phyloP scores from a whole-genome alignment of 2,113 vertebrate genomes.

The Cyanoderma ruficeps region DNA sequence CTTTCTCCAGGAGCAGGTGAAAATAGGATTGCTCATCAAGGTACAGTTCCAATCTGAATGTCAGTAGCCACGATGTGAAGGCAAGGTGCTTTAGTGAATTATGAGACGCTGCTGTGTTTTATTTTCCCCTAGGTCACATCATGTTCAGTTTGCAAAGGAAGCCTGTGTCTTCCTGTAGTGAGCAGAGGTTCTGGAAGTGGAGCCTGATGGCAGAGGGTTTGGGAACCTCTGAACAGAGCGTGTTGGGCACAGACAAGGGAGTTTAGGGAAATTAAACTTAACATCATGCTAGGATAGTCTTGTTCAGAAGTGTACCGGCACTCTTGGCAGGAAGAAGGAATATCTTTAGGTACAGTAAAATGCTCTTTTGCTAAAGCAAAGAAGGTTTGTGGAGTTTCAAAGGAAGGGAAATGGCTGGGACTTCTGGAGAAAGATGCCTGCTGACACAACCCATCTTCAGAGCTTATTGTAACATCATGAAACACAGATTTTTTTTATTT shows the following conservation, averaged over 20 bases:
- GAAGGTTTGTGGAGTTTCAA: neutral
- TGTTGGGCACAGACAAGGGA: rapidly evolving
- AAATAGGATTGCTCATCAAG: neutral
- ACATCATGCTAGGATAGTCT: neutral
- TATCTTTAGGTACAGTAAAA: neutral
- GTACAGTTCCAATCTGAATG: neutral
- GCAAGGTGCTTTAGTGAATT: neutral
- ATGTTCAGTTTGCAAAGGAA: neutral
- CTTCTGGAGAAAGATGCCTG: neutral
- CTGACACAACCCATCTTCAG: neutral
- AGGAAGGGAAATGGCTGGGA: neutral
- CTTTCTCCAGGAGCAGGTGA: neutral
- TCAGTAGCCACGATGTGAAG: neutral
- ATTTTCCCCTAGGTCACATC: neutral
- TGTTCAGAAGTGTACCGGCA: neutral
- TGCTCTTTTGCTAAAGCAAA: neutral
- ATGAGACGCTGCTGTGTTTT: neutral
- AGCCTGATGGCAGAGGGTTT: neutral
- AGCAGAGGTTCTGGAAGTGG: neutral
- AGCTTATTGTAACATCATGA: neutral
- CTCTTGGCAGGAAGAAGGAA: neutral
- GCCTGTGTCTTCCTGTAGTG: neutral
- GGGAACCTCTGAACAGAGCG: neutral
- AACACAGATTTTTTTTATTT: neutral
- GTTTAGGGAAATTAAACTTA: neutral